Conservation (phyloP, 2,888 invertebrate species). For the Agriotes lineatus region DNA sequence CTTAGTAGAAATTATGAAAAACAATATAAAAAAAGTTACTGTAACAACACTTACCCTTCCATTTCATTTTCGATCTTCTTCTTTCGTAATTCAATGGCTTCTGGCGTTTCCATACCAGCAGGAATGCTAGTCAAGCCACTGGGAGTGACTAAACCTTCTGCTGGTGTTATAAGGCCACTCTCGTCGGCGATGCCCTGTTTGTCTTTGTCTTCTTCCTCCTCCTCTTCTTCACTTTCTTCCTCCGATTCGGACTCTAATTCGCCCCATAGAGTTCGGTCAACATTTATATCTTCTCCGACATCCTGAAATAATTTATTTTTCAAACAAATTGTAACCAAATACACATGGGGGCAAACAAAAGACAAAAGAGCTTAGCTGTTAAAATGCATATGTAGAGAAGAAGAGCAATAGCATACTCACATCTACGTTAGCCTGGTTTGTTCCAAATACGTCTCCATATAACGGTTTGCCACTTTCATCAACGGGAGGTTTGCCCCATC, state of each 20-base stretch:
- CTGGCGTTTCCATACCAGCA: conserved; percentile 97
- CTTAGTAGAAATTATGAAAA: too few species aligned
- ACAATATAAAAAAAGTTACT: not conserved
- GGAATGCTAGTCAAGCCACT: conserved; percentile 93
- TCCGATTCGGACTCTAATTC: conserved; percentile 94
- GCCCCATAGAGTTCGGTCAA: conserved; percentile 97
- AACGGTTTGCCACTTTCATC: conserved; percentile 98
- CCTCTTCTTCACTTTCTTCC: conserved; percentile 78
- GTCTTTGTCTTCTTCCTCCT: conserved; percentile 77
- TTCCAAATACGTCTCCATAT: conserved; percentile 99
- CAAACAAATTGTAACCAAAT: too few species aligned
- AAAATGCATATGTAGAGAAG: too few species aligned
- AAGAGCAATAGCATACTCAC: too few species aligned
- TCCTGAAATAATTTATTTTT: too few species aligned
- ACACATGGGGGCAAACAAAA: too few species aligned
- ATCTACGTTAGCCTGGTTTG: conserved; percentile 79
- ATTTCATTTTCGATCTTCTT: conserved; percentile 95
- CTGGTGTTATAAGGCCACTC: conserved; percentile 91
- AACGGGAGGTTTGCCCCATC: conserved; percentile 99
- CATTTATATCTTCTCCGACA: conserved; percentile 83
- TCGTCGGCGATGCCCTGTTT: conserved; percentile 73
- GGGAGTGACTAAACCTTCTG: conserved; percentile 94
- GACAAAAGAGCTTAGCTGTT: too few species aligned
- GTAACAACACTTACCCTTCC: conserved; percentile 78
- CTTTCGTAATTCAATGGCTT: conserved; percentile 97